These are phyloP conservation scores for Leucania comma DNA, from an alignment of 2,888 invertebrate species.

Conservation along the genomic window DNA sequence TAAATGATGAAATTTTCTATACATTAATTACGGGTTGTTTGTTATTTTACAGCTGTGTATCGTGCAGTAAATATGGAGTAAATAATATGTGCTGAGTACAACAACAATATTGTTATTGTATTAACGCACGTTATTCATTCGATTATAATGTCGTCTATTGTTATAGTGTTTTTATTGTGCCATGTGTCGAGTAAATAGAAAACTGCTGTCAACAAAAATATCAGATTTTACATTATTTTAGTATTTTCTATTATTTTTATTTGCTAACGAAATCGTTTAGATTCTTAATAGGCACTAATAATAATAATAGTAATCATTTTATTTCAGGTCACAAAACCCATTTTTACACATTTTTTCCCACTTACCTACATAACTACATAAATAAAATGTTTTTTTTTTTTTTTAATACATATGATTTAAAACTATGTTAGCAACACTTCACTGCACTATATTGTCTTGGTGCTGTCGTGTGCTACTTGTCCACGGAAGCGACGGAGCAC, in stretches of 20 bases:
- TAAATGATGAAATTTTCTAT: neutral
- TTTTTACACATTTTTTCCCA: too few relatives aligned
- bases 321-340: too few relatives aligned
- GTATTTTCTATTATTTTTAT: neutral
- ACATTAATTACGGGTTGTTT: conserved; percentile 17
- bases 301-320: too few relatives aligned
- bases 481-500: too few relatives aligned
- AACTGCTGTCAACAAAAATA: neutral
- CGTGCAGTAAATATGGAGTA: conserved; percentile 33
- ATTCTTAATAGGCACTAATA: too few relatives aligned
- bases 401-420: too few relatives aligned
- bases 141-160: conserved; percentile 42
- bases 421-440: too few relatives aligned
- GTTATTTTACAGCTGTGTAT: conserved; percentile 46
- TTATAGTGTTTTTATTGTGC: conserved; percentile 5
- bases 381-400: too few relatives aligned
- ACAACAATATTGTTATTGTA: conserved; percentile 43
- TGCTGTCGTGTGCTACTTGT: too few relatives aligned
- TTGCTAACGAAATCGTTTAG: neutral
- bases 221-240: neutral
- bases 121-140: conserved; percentile 34
- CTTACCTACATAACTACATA: too few relatives aligned
- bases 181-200: conserved; percentile 5
- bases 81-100: conserved; percentile 46
- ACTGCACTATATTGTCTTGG: too few relatives aligned